Evolutionary conservation across 2,888 invertebrate species (phyloP), one percentile per base, ranked within the genome.

Genomic region (Caenorhabditis afra): DNA sequence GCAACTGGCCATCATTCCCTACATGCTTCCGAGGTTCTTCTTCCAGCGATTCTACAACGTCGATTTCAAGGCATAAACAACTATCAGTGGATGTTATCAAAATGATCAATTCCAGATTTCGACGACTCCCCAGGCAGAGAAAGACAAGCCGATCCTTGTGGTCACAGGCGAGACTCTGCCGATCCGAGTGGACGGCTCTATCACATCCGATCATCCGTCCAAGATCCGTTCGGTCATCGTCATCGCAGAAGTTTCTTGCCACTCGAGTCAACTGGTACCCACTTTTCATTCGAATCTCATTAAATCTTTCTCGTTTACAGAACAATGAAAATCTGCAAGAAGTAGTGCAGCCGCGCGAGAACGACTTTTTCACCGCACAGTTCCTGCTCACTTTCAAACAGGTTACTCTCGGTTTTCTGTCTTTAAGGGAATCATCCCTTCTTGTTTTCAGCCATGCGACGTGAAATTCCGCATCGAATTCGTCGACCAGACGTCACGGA

Each of bases 381-480:
- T 83, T 81, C 49, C 61, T 83, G 37, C 41, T 83, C 11, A 66
- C 5, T 23, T 74, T 83, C 58, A 65, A 61, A 61, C 39, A 39
- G 62, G 82, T 82, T 3, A 37, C 57, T 45, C n/a, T 11, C 14
- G 29, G n/a, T n/a, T n/a, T n/a, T n/a, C n/a, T n/a, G n/a, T n/a
- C n/a, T n/a, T n/a, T n/a, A n/a, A n/a, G n/a, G n/a, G n/a, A n/a
- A n/a, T n/a, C n/a, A n/a, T n/a, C n/a, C n/a, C 3, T 8, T 29
- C 41, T 8, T 67, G 29, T 14, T 39, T 81, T 64, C 66, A 83
- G 81, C 57, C 83, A 0, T 79, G 81, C 22, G 80, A 79, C 1
- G 64, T 85, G 22, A 81, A 78, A 52, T 79, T 85, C 64, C 68
- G 81, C 20, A 66, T 83, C 16, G 83, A 85, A 29, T 82, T 85